A percentile compares a stretch with the other conserved stretches of the same genome.
phyloP scores from a whole-genome alignment of 2,888 invertebrate genomes.

The Axea sp. region DNA sequence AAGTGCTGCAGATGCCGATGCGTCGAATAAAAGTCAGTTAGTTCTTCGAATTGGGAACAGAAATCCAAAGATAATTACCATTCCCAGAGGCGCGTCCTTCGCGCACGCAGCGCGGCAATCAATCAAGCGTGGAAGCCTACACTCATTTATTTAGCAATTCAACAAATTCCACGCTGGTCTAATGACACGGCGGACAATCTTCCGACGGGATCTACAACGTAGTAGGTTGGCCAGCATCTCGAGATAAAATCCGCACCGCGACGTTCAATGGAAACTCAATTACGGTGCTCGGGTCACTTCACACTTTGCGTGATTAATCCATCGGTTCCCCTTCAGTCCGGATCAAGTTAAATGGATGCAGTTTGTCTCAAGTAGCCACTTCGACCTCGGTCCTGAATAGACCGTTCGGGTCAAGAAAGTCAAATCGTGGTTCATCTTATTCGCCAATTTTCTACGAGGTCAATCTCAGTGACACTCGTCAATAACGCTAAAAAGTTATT shows the following conservation, averaged over 20 bases:
- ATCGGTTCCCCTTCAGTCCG: slow-evolving; percentile 68
- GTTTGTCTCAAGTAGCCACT: slow-evolving; percentile 71
- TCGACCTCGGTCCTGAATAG: slow-evolving; percentile 4
- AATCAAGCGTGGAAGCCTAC: slow-evolving; percentile 33
- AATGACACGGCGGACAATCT: slow-evolving; percentile 9
- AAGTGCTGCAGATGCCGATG: neutral
- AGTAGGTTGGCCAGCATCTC: slow-evolving; percentile 15
- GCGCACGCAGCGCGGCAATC: slow-evolving; percentile 18
- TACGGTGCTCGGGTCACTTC: slow-evolving; percentile 64
- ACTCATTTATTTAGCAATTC: slow-evolving; percentile 44
- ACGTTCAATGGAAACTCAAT: slow-evolving; percentile 43
- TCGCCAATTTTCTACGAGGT: slow-evolving; percentile 65
- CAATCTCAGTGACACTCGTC: slow-evolving; percentile 46
- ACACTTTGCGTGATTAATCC: slow-evolving; percentile 75
- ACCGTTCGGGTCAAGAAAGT: slow-evolving; percentile 72
- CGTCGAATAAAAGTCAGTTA: slow-evolving; percentile 17
- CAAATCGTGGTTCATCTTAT: slow-evolving; percentile 49
- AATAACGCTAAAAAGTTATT: slow-evolving; percentile 33
- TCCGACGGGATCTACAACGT: slow-evolving; percentile 16
- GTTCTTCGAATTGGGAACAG: slow-evolving; percentile 24
- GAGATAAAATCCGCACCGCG: slow-evolving; percentile 30
- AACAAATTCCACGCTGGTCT: slow-evolving; percentile 33
- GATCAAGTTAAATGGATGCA: slow-evolving; percentile 3
- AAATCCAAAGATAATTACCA: slow-evolving; percentile 30
- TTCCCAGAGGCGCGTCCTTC: slow-evolving; percentile 30